Base-by-base conservation (phyloP, 2,888 invertebrate species). In the Harpalus rubripes region DNA sequence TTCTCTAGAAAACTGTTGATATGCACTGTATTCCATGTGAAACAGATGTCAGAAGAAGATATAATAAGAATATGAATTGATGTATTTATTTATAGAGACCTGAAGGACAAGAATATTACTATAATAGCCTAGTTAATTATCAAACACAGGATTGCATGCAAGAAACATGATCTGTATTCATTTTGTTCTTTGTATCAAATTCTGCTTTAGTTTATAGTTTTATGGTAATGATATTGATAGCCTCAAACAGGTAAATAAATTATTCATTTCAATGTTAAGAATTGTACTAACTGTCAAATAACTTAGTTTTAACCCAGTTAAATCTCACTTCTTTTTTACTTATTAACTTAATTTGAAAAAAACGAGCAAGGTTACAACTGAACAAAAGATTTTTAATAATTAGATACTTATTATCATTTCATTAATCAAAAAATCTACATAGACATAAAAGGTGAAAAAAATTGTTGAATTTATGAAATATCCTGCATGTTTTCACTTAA, bases 61-160 rank as follows among this genome's bases (percentile, higher is more conserved):
- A 65, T 82, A 61, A 52, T 72, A 58, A 58, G 8, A 72, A 72
- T 82, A 6, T 5, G 58, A 82, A 58, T 82, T 72, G 72, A 72
- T 82, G 81, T 44, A 18, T 82, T 68, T 82, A 82, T 72, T 82
- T 82, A 82, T 82, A 82, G 41, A 65, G 65, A 63, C 58, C 16
- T 68, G 56, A 82, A 82, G 82, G 82, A 68, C 82, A 72, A 68
- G 22, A 39, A 72, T 72, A 72, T 39, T 58, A 72, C 52, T 68
- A 82, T 72, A 82, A 82, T 82, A 68, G 63, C 81, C 44, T 68
- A 22, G 82, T 72, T 82, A 68, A 82, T 82, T 82, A 82, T 32
- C 68, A 18, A 56, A 52, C 56, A 39, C 56, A 82, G 32, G 52
- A 68, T 82, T 82, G 82, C 72, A 72, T 72, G 72, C 16, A 10